Base-by-base conservation (phyloP, 2,888 invertebrate genomes). In the Oscheius sp. region DNA sequence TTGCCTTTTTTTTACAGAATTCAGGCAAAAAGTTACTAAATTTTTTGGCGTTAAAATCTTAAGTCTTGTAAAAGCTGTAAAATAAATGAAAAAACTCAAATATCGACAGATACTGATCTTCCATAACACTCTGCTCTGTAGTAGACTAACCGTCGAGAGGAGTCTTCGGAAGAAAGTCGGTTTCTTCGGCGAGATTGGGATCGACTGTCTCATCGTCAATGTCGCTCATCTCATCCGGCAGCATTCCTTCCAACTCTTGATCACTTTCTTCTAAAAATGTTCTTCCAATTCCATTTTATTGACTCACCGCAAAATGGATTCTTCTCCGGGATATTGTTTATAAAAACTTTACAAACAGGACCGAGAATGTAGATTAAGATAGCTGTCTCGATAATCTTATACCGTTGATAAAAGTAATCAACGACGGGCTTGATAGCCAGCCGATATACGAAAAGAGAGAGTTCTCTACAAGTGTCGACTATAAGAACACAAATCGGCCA, bases 241-340 rank as follows among this genome's bases (percentile, higher is more conserved):
- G 59, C 47, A 84, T 78, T 47, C 82, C 82, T 9, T 83, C 81
- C 47, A 84, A 68, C 57, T 83, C 83, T 1, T 73, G 73, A 59
- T 84, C 83, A 32, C 78, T 78, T 17, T 83, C 84, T 49, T 84
- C 83, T 83, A 69, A 71, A 80, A 9, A 4, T 59, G 12, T 6
- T 24, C 8, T 14, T 44, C 6, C 6, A 6, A 24, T 47, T 47
- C 4, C 6, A 28, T 14, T 20, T 14, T 6, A n/a, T 5, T 50
- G 50, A n/a, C 71, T 65, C 20, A 83, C 82, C 80, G 65, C 77
- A 78, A 49, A 84, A 80, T 2, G 84, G 84, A 71, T 78, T 81
- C 59, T 80, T 81, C 67, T 84, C 81, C 3, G 84, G 84, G 33
- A 83, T 76, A 68, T 75, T 67, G 2, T 82, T 74, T 47, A 84